A percentile compares a stretch with the other conserved stretches of the same genome.
These are phyloP conservation scores for Hanleya hanleyi DNA, from an alignment of 2,888 invertebrate species.

Conservation along the genomic window DNA sequence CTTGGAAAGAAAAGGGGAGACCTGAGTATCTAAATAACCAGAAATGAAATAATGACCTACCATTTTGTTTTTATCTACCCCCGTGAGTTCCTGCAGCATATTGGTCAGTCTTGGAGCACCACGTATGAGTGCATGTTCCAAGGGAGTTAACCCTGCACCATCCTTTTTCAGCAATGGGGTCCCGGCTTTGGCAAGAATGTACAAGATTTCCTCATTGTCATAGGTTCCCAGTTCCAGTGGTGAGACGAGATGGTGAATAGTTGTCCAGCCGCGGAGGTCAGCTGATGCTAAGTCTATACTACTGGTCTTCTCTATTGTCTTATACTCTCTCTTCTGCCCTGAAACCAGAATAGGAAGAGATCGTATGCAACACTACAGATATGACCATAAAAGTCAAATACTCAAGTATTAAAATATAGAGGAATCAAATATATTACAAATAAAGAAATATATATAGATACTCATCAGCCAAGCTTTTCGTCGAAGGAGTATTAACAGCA, in stretches of 20 bases:
- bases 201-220: conserved; percentile 70
- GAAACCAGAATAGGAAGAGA: conserved; percentile 16
- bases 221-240: conserved; percentile 71
- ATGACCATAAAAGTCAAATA: background rate
- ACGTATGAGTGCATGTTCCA: conserved; percentile 56
- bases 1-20: background rate
- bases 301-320: conserved; percentile 58
- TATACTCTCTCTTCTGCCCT: conserved; percentile 21
- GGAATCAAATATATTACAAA: too few relatives aligned
- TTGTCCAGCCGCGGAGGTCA: conserved; percentile 71
- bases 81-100: conserved; percentile 56
- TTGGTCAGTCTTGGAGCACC: conserved; percentile 56
- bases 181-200: conserved; percentile 65
- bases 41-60: too few relatives aligned
- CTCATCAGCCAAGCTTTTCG: too few relatives aligned
- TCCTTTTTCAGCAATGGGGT: conserved; percentile 64
- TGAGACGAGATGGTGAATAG: conserved; percentile 70
- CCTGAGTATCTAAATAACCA: background rate
- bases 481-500: too few relatives aligned
- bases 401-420: background rate
- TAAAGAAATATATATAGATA: too few relatives aligned
- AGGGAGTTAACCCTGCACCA: conserved; percentile 59
- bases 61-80: conserved; percentile 40
- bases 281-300: conserved; percentile 56
- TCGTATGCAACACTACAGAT: conserved; percentile 32